Base-by-base conservation (phyloP, 2,113 vertebrate species). In the Tragulus kanchil region DNA sequence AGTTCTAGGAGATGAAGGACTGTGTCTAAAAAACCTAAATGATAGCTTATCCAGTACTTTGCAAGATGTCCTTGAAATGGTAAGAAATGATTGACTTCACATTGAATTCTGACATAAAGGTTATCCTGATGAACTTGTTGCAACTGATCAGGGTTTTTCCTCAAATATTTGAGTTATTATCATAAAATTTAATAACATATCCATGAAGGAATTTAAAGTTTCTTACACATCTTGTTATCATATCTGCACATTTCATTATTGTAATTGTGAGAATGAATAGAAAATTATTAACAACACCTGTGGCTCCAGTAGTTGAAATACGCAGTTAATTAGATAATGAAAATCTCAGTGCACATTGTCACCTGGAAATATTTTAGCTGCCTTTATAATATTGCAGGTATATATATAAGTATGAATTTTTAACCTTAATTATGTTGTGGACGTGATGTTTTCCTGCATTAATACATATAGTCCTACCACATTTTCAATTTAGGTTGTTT, bases 1-100 rank as follows among this genome's bases (percentile, higher is more conserved):
- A 99, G 98, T 85, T 62, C 98, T 99, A 98, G 98, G 98, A 90
- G 99, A 93, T 58, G 98, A 98, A 92, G 98, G 96, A 75, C 65
- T 98, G 0, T 89, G 67, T 97, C 71, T 98, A 91, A 98, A 98
- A 95, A 98, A 98, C 91, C 50, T 98, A 4, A 73, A 95, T 61
- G 98, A 98, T 94, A 99, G 99, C 91, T 98, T 99, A 92, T 99
- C 98, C 77, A 99, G 99, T 81, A 99, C 99, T 17, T 98, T 99
- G 11, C 99, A 14, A 54, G 99, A 99, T 95, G 98, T 99, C 85
- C 98, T 99, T 90, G 99, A 99, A 52, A 99, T 99, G 99, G 99
- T 99, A 98, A 99, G 99, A 92, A 85, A 75, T 93, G 2, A 75
- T 56, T 67, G 14, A 64, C 10, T 75, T 42, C 4, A 73, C 45